Evolutionary conservation across 2,888 invertebrate species (phyloP), one percentile per base, ranked within the genome.

Genomic region (Theodoxus fluviatilis): DNA sequence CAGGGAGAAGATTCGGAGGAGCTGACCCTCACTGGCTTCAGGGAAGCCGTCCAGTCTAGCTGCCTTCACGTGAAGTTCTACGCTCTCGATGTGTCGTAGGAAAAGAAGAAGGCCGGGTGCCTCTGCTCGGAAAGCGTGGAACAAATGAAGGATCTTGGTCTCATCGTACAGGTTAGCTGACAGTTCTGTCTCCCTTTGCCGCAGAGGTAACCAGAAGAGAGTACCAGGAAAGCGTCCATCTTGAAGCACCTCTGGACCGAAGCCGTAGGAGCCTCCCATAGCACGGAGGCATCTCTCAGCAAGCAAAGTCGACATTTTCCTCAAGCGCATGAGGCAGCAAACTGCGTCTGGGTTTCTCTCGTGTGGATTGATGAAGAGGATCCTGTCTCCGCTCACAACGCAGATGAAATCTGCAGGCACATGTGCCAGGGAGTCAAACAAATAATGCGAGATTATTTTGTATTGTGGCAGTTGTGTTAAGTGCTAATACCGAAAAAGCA

Each of bases 121-220:
- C 43, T 83, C 82, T 18, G 77, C 66, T 68, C 76, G 71, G 68
- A 84, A 81, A 12, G 79, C 74, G 4, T 75, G 55, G 38, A 82
- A 80, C 15, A 84, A 71, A 22, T 78, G 75, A 6, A 69, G 64
- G 28, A 83, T 74, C 61, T 80, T 80, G 9, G 73, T 64, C n/a
- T 72, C 61, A n/a, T 72, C 65, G 68, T 82, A 83, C 12, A 79
- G 38, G 3, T 73, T 80, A 9, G 76, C 74, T 25, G 81, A 83
- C 15, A 84, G 70, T 6, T 75, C 73, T n/a, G 84, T 83, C 22
- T 66, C 38, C 15, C 43, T 63, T 33, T 73, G 68, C 2, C 85
- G 75, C 22, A 85, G 73, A 6, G 84, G 84, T 72, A 85, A 85
- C 75, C 84, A 76, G 69, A 85, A 84, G 49, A 85, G 31, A 7